Base-by-base conservation (phyloP, 2,797 vertebrate species). In the Syndactyla subalaris region DNA sequence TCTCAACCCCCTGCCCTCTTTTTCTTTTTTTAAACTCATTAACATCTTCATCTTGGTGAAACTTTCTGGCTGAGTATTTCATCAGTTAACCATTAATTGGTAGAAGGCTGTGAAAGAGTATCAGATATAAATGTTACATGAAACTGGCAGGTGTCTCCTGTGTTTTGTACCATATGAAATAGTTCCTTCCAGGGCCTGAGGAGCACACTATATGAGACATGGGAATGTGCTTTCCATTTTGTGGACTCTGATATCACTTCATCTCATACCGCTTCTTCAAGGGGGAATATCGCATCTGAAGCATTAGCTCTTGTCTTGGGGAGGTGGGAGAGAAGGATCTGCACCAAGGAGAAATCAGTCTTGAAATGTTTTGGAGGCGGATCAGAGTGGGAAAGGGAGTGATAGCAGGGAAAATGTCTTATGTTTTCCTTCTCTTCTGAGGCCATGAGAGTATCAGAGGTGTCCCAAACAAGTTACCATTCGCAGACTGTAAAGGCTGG, bases 11-110 rank as follows among this genome's bases (percentile, higher is more conserved):
- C 19, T 93, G 82, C 59, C 67, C 77, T 46, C 13, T 94, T 85
- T 68, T 89, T 61, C 86, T 82, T 88, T 96, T 89, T 94, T 88
- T 72, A 93, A 94, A 88, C 88, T 94, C 87, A 92, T 96, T 92
- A 96, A 79, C 83, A 95, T 95, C 83, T 74, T 95, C 61, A 77
- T 79, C 59, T 83, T 68, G 61, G 88, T 74, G 49, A 79, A 83
- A 85, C 57, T 79, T 95, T 75, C 61, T 93, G 75, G 63, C 43
- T 83, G n/a, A 72, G 77, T 92, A 90, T 92, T 95, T 82, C 1
- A 4, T 48, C 39, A 26, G 72, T 95, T 95, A 95, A 95, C 80
- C 49, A 81, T 94, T 79, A 85, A 82, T 61, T 49, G 81, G 26
- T 48, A 59, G 19, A 59, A 67, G 24, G 14, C 55, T 82, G 68